Conservation (phyloP, 2,888 invertebrate genomes). For the Clivina fossor region DNA sequence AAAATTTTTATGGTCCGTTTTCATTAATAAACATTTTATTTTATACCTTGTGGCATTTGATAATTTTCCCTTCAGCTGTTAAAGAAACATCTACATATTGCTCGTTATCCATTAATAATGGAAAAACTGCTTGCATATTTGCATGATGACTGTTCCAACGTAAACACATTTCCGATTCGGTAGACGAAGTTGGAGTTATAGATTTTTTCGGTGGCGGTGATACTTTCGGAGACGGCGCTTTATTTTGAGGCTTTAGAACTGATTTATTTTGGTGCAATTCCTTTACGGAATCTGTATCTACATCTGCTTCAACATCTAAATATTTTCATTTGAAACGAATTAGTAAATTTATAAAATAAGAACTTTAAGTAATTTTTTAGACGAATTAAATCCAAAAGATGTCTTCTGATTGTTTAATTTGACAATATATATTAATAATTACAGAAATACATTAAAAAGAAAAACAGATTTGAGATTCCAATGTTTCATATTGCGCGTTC, state of each 20-base stretch:
- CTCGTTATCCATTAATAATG: constrained; percentile 54
- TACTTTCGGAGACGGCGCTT: background rate
- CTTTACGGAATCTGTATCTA: background rate
- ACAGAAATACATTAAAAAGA: no score
- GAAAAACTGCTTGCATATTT: constrained; percentile 59
- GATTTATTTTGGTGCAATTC: background rate
- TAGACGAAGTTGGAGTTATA: constrained; percentile 21
- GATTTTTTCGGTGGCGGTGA: constrained; percentile 27
- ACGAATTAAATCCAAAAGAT: no score
- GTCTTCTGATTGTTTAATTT: no score
- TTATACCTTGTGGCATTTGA: constrained; percentile 58
- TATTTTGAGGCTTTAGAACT: constrained; percentile 8
- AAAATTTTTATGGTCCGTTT: background rate
- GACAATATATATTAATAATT: no score
- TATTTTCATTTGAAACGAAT: no score
- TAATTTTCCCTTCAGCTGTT: constrained; percentile 57
- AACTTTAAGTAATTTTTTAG: no score
- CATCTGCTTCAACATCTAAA: constrained; percentile 16
- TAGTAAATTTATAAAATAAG: no score
- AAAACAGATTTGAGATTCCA: no score
- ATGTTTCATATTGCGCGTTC: no score
- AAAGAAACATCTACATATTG: constrained; percentile 60
- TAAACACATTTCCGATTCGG: constrained; percentile 53
- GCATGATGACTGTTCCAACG: constrained; percentile 61
- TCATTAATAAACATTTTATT: constrained; percentile 25